phyloP scores from a whole-genome alignment of 2,113 vertebrate species.

The Trinectes maculatus region DNA sequence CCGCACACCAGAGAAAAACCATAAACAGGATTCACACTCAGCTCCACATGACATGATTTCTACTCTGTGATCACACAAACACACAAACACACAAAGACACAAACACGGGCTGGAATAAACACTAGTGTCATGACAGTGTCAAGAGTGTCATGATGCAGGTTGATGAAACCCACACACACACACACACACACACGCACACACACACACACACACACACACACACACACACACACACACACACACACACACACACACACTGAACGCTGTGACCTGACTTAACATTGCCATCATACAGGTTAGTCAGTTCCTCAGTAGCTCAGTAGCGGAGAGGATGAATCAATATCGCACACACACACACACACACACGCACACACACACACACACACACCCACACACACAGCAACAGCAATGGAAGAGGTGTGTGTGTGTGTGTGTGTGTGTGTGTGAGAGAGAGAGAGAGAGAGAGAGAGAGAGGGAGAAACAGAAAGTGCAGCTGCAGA shows the following conservation, averaged over 20 bases:
- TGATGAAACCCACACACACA: constrained; percentile 55
- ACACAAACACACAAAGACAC: neutral
- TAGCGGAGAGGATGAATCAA: constrained; percentile 44
- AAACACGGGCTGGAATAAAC: constrained; percentile 38
- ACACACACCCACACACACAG: too few relatives aligned
- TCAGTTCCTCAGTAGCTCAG: constrained; percentile 50
- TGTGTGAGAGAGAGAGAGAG: neutral
- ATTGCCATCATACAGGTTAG: constrained; percentile 53
- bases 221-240: neutral
- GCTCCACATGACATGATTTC: constrained; percentile 30
- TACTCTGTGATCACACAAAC: neutral
- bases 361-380: too few relatives aligned
- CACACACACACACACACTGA: constrained; percentile 11
- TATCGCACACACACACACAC: too few relatives aligned
- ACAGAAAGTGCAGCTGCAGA: constrained; percentile 64
- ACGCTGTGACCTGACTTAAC: constrained; percentile 52
- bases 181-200: constrained; percentile 43
- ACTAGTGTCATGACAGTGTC: constrained; percentile 54
- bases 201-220: constrained; percentile 20
- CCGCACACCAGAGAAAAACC: constrained; percentile 60
- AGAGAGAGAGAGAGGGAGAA: constrained; percentile 43
- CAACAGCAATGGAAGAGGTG: too few relatives aligned
- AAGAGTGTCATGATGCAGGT: constrained; percentile 68
- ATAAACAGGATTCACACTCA: constrained; percentile 26
- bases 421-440: neutral